Evolutionary conservation across 2,797 vertebrate genomes (phyloP).

Genomic region (Pygocentrus nattereri): DNA sequence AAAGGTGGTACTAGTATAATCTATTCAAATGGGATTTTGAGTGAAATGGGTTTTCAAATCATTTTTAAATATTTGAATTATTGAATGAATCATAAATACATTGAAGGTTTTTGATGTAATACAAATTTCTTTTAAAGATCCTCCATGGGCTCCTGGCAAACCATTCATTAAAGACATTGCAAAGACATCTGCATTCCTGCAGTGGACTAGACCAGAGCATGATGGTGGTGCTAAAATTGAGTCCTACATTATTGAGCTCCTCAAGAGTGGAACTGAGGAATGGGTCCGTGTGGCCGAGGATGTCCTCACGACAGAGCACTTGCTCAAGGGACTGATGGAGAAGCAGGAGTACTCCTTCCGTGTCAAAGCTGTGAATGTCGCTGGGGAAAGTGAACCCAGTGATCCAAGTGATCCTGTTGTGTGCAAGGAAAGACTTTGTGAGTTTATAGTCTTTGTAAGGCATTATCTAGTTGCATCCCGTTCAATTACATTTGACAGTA

Average conservation of each 20-base stretch:
- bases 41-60: too few species aligned
- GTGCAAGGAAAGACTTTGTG: constrained; percentile 96
- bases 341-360: constrained; percentile 97
- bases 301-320: constrained; percentile 88
- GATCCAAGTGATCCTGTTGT: constrained; percentile 95
- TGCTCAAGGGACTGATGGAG: constrained; percentile 91
- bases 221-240: constrained; percentile 98
- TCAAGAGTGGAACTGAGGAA: constrained; percentile 94
- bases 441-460: constrained; percentile 15
- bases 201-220: constrained; percentile 95
- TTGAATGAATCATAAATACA: not conserved
- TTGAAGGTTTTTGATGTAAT: not conserved
- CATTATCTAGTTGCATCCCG: not conserved
- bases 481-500: not conserved
- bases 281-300: constrained; percentile 96
- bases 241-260: constrained; percentile 92
- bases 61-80: not conserved
- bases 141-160: constrained; percentile 97
- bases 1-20: not conserved
- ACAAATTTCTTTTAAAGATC: constrained; percentile 80
- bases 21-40: not conserved
- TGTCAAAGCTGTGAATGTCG: constrained; percentile 92
- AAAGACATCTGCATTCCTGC: constrained; percentile 86
- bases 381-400: constrained; percentile 94
- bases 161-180: constrained; percentile 90